Base-by-base conservation (phyloP, 53 echinoderm and acorn worm genomes). In the Hippasteria phrygiana region DNA sequence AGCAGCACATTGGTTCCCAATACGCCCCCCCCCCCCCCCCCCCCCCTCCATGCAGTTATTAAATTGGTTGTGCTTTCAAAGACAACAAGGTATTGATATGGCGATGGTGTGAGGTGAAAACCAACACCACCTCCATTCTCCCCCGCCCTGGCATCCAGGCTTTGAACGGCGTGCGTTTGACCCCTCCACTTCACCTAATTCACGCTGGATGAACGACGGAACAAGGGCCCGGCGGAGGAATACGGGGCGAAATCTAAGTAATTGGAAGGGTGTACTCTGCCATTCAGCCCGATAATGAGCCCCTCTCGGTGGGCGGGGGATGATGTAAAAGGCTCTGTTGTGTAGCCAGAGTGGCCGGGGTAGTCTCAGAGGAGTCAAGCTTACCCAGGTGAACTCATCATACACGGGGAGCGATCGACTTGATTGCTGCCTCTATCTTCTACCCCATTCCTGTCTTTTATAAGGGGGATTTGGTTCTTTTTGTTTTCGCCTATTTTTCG, bases 41-140 rank as follows among this genome's bases (percentile, higher is more conserved):
- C 32, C 28, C 80, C 41, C 62, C 26, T 81, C 81, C 22, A 69
- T 64, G 71, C 69, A 64, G 85, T 85, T 85, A 85, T 85, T 85
- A 85, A 85, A 85, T 85, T 85, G 85, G 71, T 85, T 85, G 70
- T 85, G 85, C 85, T 85, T 85, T 85, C 70, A 85, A 85, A 85
- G 85, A 85, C 85, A 85, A 85, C 85, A 85, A n/a, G 43, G 71
- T 53, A 85, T 85, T 85, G 85, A 85, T 69, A 70, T 85, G 85
- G 85, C 43, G 71, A 82, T 82, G 82, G 66, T 65, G 82, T 50
- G 85, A 70, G 28, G 71, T 70, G 85, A 70, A 85, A 85, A 71
- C 85, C 85, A 85, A 85, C 51, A 85, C 85, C 85, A 85, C 85
- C 24, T 41, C 38, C 71, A 85, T 85, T 85, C 85, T 64, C 22